Percentiles rank a stretch among this genome's conserved stretches.
Conservation (phyloP, 2,888 invertebrate species). For the Mesoligia furuncula region DNA sequence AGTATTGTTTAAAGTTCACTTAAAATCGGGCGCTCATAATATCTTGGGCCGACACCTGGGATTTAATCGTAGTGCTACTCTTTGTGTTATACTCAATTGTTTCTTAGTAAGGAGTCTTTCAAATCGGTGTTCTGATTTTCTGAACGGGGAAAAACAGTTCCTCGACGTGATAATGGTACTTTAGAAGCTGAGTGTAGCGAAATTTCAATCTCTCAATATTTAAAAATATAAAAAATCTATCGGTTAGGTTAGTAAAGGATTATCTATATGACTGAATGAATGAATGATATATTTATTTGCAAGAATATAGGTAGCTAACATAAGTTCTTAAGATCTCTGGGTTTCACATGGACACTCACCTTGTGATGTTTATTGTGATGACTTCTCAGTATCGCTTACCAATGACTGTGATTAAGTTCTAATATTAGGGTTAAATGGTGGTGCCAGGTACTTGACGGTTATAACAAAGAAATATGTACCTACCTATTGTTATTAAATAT, state of each 20-base stretch:
- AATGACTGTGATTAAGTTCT: background rate
- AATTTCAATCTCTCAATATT: background rate
- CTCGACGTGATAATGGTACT: slow-evolving; percentile 4
- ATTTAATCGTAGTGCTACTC: slow-evolving; percentile 65
- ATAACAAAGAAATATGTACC: no score
- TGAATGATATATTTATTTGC: no score
- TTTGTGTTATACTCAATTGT: slow-evolving; percentile 63
- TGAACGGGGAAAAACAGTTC: background rate
- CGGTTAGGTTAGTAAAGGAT: background rate
- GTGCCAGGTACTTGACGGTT: no score
- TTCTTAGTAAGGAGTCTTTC: slow-evolving; percentile 47
- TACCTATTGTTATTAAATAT: background rate
- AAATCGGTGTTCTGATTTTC: slow-evolving; percentile 11
- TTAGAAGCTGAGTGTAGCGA: background rate
- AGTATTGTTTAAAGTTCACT: slow-evolving; percentile 78
- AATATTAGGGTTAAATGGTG: background rate
- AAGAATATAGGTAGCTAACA: no score
- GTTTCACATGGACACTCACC: no score
- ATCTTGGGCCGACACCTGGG: slow-evolving; percentile 72
- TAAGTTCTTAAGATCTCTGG: no score
- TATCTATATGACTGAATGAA: background rate
- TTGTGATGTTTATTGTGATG: no score
- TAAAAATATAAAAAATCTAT: background rate
- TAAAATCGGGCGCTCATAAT: slow-evolving; percentile 71
- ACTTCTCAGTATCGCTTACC: background rate